A percentile compares a stretch with the other conserved stretches of the same genome.
These are phyloP conservation scores for Nemotelus nigrinus DNA, from an alignment of 2,888 invertebrate species.

Conservation along the genomic window DNA sequence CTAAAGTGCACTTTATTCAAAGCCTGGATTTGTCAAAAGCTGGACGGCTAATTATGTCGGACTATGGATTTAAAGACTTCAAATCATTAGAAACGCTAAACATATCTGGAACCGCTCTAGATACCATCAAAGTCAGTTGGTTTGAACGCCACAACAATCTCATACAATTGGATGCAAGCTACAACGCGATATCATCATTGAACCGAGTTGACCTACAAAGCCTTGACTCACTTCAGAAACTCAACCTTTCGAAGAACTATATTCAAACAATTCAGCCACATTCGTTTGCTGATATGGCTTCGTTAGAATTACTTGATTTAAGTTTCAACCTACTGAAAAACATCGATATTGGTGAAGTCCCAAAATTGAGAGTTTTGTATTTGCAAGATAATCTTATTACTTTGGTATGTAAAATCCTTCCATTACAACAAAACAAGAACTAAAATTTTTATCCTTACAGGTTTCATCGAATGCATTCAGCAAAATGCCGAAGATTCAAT, in stretches of 20 bases:
- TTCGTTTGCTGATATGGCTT: conserved; percentile 53
- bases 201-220: conserved; percentile 53
- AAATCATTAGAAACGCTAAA: conserved; percentile 56
- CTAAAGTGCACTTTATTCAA: conserved; percentile 49
- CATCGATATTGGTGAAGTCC: conserved; percentile 54
- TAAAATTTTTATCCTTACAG: conserved; percentile 51
- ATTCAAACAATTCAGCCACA: conserved; percentile 53
- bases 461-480: conserved; percentile 54
- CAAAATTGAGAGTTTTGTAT: conserved; percentile 54
- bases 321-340: conserved; percentile 57
- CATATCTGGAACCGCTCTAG: conserved; percentile 56
- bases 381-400: conserved; percentile 57
- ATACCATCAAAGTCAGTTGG: conserved; percentile 53
- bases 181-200: conserved; percentile 56
- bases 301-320: conserved; percentile 57
- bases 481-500: conserved; percentile 53
- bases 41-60: conserved; percentile 53
- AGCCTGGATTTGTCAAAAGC: conserved; percentile 57
- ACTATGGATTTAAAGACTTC: conserved; percentile 57
- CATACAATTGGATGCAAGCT: conserved; percentile 58
- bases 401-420: conserved; percentile 27
- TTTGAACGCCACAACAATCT: conserved; percentile 54
- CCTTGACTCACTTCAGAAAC: conserved; percentile 55
- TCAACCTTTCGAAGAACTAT: conserved; percentile 59
- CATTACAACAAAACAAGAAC: background rate